Evolutionary conservation across 2,113 vertebrate species (phyloP).

Genomic region (Microtus pennsylvanicus): DNA sequence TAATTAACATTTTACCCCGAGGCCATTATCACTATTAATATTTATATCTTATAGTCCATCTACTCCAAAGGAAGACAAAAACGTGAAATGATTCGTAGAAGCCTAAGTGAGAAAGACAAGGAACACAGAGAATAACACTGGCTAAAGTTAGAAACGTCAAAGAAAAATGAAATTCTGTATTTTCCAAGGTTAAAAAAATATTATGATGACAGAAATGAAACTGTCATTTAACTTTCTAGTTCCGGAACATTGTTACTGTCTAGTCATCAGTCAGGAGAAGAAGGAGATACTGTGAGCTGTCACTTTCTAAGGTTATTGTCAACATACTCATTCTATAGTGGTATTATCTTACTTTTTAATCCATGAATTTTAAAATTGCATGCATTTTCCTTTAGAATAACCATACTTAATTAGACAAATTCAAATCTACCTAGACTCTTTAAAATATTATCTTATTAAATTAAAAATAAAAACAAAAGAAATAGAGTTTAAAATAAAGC

Average conservation of each 20-base stretch:
- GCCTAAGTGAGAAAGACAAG: neutral
- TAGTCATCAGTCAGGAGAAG: neutral
- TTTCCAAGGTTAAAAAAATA: neutral
- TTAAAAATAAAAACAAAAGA: too few relatives aligned
- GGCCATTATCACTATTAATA: neutral
- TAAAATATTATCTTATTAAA: neutral
- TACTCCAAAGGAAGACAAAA: neutral
- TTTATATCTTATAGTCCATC: neutral
- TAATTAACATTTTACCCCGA: conserved; percentile 7
- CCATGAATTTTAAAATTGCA: neutral
- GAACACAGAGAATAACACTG: neutral
- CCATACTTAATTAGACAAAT: neutral
- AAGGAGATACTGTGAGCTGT: neutral
- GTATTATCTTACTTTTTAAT: neutral
- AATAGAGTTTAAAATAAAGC: too few relatives aligned
- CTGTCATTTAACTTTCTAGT: neutral
- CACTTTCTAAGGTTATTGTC: neutral
- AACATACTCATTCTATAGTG: neutral
- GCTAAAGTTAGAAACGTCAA: neutral
- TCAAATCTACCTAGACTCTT: neutral
- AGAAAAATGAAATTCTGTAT: neutral
- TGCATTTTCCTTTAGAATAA: neutral
- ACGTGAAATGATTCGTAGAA: neutral
- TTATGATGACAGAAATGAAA: neutral
- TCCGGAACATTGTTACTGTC: neutral